Conservation (phyloP, 2,113 vertebrate genomes). For the Ranitomeya variabilis region DNA sequence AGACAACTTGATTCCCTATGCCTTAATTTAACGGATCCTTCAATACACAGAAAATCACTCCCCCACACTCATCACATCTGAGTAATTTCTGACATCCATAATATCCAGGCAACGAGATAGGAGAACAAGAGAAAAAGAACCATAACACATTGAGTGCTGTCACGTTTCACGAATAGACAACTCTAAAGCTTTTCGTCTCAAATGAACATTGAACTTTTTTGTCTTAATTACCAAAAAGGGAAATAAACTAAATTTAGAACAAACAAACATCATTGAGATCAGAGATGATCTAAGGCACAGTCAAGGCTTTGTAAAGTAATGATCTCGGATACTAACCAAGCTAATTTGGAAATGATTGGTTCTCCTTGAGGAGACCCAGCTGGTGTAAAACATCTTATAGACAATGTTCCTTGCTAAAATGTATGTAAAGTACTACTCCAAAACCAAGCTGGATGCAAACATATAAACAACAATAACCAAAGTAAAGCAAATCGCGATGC, state of each 20-base stretch:
- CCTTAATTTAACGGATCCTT: neutral
- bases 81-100: conserved; percentile 45
- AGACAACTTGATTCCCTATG: neutral
- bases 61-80: conserved; percentile 16
- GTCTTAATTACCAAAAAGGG: neutral
- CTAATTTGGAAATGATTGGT: neutral
- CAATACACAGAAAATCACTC: neutral
- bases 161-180: neutral
- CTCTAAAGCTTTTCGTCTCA: neutral
- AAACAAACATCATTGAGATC: neutral
- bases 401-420: neutral
- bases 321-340: neutral
- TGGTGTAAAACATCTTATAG: neutral
- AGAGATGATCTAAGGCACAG: neutral
- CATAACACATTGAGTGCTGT: neutral
- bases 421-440: neutral
- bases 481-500: neutral
- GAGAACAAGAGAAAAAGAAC: neutral
- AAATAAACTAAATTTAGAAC: neutral
- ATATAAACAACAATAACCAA: neutral
- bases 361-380: neutral
- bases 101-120: conserved; percentile 38
- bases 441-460: neutral
- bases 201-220: neutral
- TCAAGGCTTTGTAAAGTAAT: neutral